These are phyloP conservation scores for Salvator merianae DNA, from an alignment of 2,113 vertebrate species.

Conservation along the genomic window DNA sequence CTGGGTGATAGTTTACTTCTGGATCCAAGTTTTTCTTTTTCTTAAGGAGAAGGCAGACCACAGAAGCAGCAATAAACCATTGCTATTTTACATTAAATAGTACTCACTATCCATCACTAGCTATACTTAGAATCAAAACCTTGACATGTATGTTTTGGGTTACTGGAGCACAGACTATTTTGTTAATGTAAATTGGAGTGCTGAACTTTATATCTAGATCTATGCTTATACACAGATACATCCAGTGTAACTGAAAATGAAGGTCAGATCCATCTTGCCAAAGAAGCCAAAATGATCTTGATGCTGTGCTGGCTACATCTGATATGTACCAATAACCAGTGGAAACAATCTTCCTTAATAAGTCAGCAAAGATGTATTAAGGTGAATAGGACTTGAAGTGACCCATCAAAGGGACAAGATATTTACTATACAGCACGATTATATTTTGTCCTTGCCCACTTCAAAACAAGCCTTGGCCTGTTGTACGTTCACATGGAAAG, in stretches of 20 bases:
- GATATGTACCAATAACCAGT: neutral
- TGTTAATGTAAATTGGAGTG: neutral
- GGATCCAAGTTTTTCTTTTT: too few species aligned
- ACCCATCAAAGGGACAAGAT: neutral
- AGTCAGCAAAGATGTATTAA: neutral
- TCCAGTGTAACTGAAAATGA: too few species aligned
- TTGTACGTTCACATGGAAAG: neutral
- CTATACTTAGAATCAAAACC: neutral
- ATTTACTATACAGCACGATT: neutral
- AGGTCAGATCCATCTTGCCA: neutral
- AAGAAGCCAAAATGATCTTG: neutral
- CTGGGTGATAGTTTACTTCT: too few species aligned
- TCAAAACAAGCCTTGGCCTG: neutral
- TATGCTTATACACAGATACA: too few species aligned
- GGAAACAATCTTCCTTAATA: neutral
- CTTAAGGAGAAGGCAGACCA: too few species aligned
- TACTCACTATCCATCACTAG: too few species aligned
- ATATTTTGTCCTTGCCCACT: constrained; percentile 7
- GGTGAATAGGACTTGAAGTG: neutral
- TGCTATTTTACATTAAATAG: neutral
- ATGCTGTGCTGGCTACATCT: neutral
- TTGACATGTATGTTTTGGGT: neutral
- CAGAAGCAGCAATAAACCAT: too few species aligned
- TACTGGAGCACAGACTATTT: neutral
- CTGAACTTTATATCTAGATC: too few species aligned